Evolutionary conservation across 2,797 vertebrate species (phyloP).

Genomic region (Neosilurus hyrtlii): DNA sequence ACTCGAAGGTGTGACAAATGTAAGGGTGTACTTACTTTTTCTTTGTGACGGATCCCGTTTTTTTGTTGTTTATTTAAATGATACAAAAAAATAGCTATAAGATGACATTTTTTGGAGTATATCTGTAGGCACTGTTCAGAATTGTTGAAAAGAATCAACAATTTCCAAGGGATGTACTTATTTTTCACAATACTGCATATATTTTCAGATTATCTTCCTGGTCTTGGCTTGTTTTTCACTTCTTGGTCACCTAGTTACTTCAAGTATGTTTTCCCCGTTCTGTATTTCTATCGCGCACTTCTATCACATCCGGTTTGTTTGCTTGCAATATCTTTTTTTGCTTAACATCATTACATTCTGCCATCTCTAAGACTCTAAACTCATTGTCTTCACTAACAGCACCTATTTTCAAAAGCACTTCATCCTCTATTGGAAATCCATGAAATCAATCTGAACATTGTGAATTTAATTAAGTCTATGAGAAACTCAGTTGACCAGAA

Average conservation of each 20-base stretch:
- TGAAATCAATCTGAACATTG: constrained; percentile 65
- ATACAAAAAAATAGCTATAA: too few species aligned
- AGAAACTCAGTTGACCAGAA: constrained; percentile 64
- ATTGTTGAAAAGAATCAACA: too few species aligned
- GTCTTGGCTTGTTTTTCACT: not conserved
- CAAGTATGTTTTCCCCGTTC: not conserved
- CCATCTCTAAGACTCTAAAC: not conserved
- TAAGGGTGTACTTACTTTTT: too few species aligned
- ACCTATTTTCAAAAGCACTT: constrained; percentile 55
- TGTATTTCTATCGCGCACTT: not conserved
- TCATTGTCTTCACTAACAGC: constrained; percentile 55
- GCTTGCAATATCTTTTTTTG: not conserved
- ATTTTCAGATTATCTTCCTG: not conserved
- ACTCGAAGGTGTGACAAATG: too few species aligned
- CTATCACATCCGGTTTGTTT: not conserved
- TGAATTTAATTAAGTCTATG: constrained; percentile 72
- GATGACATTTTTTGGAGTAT: too few species aligned
- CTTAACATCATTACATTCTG: not conserved
- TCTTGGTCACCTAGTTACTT: not conserved
- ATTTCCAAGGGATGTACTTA: too few species aligned
- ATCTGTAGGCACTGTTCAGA: too few species aligned
- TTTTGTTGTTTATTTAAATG: too few species aligned
- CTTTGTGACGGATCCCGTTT: too few species aligned
- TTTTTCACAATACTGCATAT: too few species aligned
- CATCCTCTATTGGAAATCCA: constrained; percentile 66